phyloP scores from a whole-genome alignment of 2,888 invertebrate genomes.

The Drosophila anceps region DNA sequence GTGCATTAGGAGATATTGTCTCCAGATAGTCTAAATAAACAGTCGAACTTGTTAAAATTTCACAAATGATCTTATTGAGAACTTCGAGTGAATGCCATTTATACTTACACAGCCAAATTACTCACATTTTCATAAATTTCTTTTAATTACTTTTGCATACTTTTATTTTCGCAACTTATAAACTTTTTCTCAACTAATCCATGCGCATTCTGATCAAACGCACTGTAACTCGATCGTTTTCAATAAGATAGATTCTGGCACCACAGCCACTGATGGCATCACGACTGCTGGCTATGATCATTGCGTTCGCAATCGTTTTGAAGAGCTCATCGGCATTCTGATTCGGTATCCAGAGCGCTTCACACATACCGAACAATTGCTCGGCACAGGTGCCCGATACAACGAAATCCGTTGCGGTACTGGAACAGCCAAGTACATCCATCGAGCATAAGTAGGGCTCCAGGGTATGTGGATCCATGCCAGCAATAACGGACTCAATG shows the following conservation, averaged over 20 bases:
- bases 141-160: too few species aligned
- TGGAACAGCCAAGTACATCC: slow-evolving; percentile 96
- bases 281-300: slow-evolving; percentile 97
- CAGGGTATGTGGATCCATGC: slow-evolving; percentile 92
- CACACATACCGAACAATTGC: slow-evolving; percentile 97
- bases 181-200: neutral
- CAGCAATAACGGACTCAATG: slow-evolving; percentile 98
- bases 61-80: too few species aligned
- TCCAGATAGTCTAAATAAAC: too few species aligned
- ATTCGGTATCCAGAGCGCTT: slow-evolving; percentile 96
- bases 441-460: slow-evolving; percentile 96
- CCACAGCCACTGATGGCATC: slow-evolving; percentile 99
- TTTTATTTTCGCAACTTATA: neutral
- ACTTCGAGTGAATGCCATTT: too few species aligned
- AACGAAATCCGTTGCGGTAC: slow-evolving; percentile 96
- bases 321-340: slow-evolving; percentile 96
- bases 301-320: slow-evolving; percentile 96
- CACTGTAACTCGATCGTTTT: slow-evolving; percentile 96
- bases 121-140: neutral
- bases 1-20: too few species aligned
- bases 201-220: slow-evolving; percentile 86
- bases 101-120: too few species aligned
- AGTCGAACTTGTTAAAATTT: too few species aligned
- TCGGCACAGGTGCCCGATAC: slow-evolving; percentile 96
- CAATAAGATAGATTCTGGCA: slow-evolving; percentile 96